Evolutionary conservation across 2,888 invertebrate species (phyloP).

Genomic region (Pilophorus perplexus): DNA sequence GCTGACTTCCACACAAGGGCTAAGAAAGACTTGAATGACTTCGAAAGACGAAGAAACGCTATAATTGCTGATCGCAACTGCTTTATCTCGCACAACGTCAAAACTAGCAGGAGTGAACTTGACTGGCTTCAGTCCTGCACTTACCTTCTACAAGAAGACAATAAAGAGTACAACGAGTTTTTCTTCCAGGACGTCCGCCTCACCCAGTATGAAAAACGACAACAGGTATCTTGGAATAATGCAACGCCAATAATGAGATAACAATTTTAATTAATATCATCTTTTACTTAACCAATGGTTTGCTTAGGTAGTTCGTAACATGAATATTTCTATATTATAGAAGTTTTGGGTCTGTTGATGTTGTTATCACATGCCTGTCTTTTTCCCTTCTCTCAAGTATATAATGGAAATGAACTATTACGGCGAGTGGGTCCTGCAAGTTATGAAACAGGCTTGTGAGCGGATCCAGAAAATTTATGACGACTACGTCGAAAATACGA

Average conservation of each 20-base stretch:
- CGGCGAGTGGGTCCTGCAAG: conserved; percentile 31
- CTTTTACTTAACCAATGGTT: too few relatives aligned
- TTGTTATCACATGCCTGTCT: too few relatives aligned
- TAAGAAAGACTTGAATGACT: conserved; percentile 27
- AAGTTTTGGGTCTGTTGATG: too few relatives aligned
- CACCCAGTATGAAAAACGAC: conserved; percentile 20
- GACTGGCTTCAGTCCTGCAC: conserved; percentile 31
- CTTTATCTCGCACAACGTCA: conserved; percentile 20
- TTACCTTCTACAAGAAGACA: conserved; percentile 23
- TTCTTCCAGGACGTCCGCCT: conserved; percentile 32
- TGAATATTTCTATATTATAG: neutral
- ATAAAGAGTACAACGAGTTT: conserved; percentile 32
- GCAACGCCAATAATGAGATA: too few relatives aligned
- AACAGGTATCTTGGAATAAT: conserved; percentile 9
- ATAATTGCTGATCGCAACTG: conserved; percentile 29
- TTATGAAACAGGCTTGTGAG: conserved; percentile 22
- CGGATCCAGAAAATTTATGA: conserved; percentile 26
- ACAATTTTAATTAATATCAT: too few relatives aligned
- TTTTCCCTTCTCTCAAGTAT: too few relatives aligned
- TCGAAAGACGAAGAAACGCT: conserved; percentile 20
- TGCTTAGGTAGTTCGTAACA: neutral
- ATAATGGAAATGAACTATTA: conserved; percentile 29
- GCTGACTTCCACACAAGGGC: conserved; percentile 9
- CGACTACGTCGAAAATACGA: conserved; percentile 19
- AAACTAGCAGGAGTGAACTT: conserved; percentile 22